Conservation (phyloP, 1,140 invertebrate genomes). For the Zaprionus davidi region DNA sequence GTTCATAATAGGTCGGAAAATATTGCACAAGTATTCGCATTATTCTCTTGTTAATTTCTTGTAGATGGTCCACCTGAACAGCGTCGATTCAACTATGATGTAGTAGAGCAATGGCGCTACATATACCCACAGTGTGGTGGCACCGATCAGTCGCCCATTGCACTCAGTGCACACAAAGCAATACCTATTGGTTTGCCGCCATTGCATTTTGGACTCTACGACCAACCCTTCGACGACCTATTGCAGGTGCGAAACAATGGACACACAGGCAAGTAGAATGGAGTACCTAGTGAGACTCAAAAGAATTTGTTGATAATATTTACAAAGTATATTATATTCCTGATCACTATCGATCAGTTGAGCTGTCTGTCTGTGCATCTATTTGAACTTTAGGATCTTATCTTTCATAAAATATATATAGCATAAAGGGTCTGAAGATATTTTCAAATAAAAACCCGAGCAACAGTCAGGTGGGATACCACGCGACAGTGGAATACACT, state of each 20-base stretch:
- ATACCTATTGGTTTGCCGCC: conserved; percentile 56
- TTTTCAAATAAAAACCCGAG: no score
- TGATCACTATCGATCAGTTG: no score
- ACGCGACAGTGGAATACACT: no score
- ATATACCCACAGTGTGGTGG: conserved; percentile 51
- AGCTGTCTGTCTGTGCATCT: no score
- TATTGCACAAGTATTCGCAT: background rate
- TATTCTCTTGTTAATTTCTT: background rate
- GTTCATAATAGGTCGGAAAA: background rate
- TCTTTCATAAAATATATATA: no score
- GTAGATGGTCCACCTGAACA: conserved; percentile 49
- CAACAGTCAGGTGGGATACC: no score
- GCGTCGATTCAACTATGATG: conserved; percentile 53
- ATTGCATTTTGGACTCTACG: conserved; percentile 52
- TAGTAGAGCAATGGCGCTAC: conserved; percentile 47
- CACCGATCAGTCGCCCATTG: conserved; percentile 56
- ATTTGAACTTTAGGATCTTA: no score
- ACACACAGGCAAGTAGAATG: conserved; percentile 48
- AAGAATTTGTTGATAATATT: background rate
- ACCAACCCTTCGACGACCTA: conserved; percentile 54
- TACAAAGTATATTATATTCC: no score
- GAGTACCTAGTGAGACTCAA: background rate
- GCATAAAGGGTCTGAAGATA: no score
- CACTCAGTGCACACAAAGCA: conserved; percentile 47
- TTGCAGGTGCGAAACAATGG: conserved; percentile 60